Base-by-base conservation (phyloP, 2,797 vertebrate genomes). In the Melanotaenia parkinsoni region DNA sequence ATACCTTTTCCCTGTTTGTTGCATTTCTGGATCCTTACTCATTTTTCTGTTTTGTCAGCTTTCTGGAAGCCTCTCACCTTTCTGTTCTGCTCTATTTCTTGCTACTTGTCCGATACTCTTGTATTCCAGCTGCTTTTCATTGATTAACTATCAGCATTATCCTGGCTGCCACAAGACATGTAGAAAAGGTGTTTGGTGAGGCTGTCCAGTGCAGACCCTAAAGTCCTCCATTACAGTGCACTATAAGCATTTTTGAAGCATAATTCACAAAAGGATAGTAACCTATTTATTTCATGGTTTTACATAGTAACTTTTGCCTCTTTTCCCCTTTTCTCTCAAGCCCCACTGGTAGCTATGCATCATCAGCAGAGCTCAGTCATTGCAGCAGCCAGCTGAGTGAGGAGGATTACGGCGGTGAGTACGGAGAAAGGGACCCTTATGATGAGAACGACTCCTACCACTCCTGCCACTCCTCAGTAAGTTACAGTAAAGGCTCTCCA, bases 351-450 rank as follows among this genome's bases (percentile, higher is more conserved):
- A 99, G 97, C 83, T 99, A 98, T 0, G 98, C 96, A 0, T 99
- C 98, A 0, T 98, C 97, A 0, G 98, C 95, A 0, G 98, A 99
- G 88, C 92, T 99, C 85, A 99, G 98, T 86, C 96, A 95, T 18
- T 97, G 96, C 82, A 99, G 97, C 91, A 98, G 97, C 28, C 98
- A 98, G 93, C 94, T 99, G 82, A 99, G 98, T 0, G 98, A 98
- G 82, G 97, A 99, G 78, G 97, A 98, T 88, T 97, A 98, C 0
- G 95, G 94, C 5, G 95, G 92, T 0, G 97, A 93, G 43, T 95
- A 98, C 0, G 93, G 93, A 5, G 92, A 92, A 81, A 95, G 97
- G 0, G 98, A 98, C 85, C 91, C 96, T 28, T 98, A 98, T 0
- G 96, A 97, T 0, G 98, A 99, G 74, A 94, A 97, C 16, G 98